Percentiles rank a stretch among this genome's conserved stretches.
phyloP scores from a whole-genome alignment of 2,113 vertebrate genomes.

The Rhabdornis inornatus region DNA sequence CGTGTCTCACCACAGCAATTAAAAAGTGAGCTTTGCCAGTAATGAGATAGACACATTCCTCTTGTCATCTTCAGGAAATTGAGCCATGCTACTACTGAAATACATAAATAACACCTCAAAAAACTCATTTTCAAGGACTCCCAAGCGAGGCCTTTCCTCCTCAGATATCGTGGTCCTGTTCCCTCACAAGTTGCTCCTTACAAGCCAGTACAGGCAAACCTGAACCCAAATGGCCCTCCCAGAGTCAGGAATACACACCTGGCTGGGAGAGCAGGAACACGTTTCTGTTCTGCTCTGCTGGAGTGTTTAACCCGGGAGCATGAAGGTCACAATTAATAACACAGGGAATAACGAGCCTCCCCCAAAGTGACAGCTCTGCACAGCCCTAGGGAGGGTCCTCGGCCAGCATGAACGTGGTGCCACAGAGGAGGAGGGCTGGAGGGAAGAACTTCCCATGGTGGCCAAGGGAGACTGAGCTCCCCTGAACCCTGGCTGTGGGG shows the following conservation, averaged over 20 bases:
- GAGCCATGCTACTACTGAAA: neutral
- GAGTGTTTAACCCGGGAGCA: neutral
- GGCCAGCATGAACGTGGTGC: neutral
- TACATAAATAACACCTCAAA: neutral
- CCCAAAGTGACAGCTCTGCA: neutral
- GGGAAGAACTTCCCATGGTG: neutral
- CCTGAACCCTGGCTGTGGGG: neutral
- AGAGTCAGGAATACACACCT: neutral
- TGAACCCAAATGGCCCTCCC: neutral
- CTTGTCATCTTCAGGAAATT: neutral
- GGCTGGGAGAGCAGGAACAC: neutral
- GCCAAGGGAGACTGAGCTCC: neutral
- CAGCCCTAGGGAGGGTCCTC: neutral
- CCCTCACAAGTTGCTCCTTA: neutral
- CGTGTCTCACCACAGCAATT: neutral
- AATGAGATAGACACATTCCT: neutral
- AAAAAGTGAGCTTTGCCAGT: neutral
- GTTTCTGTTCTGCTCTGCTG: neutral
- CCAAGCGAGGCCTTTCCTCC: neutral
- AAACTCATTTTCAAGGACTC: neutral
- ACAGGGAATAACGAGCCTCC: neutral
- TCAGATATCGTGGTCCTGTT: neutral
- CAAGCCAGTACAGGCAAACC: neutral
- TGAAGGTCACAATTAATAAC: neutral
- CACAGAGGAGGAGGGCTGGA: neutral